Base-by-base conservation (phyloP, 2,888 invertebrate genomes). In the Pterostichus madidus region DNA sequence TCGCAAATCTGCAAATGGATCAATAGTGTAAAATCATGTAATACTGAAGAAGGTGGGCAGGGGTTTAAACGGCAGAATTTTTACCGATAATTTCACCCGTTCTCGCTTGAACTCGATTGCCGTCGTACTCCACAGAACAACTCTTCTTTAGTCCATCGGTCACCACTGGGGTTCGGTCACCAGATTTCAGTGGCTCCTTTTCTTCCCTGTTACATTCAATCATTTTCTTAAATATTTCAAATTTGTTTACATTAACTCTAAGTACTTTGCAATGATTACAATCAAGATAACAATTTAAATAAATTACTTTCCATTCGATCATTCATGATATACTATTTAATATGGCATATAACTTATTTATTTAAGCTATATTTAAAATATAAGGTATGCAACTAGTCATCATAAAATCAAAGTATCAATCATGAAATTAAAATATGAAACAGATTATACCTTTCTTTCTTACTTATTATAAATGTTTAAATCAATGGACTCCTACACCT, bases 51-150 rank as follows among this genome's bases (percentile, higher is more conserved):
- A n/a, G 56, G 77, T 35, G 59, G 77, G 44, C 49, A 39, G 52
- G 35, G 73, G 71, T 77, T 90, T 92, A 96, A 86, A 97, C 97
- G 79, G 96, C 96, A n/a, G 97, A 97, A 89, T 97, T 96, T 91
- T 97, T 96, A 86, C 96, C 96, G 87, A 96, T 95, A 86, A 96
- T 94, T 86, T 94, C 95, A 84, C 96, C 96, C 83, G 96, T 95
- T 87, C 95, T 95, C 56, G 96, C 95, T 87, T 95, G 94, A 46
- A 96, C 96, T 86, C 95, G 93, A 87, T 94, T 94, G 4, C 96
- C 95, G 87, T 96, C 96, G 88, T 95, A 96, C 88, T 96, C 96
- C 24, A 96, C 94, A 24, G 95, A 95, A 82, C 95, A 94, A 86
- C 95, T 95, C 87, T 94, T 95, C 86, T 94, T 91, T 81, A 93